phyloP scores from a whole-genome alignment of 2,113 vertebrate species.

The Colinus virginianus region DNA sequence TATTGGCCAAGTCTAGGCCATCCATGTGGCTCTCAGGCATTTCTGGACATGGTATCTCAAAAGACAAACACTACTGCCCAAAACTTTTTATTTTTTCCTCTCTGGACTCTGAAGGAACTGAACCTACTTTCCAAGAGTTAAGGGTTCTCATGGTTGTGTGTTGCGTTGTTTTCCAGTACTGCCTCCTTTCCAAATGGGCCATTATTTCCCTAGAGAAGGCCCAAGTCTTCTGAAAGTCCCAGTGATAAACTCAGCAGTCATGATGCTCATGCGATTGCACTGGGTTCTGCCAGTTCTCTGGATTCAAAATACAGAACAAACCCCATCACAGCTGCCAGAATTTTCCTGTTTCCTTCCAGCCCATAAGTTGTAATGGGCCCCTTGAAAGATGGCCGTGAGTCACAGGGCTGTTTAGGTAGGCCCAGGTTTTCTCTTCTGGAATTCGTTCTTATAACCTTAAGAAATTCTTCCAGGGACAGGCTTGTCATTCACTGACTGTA shows the following conservation, averaged over 20 bases:
- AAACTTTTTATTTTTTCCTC: background rate
- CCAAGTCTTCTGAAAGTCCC: background rate
- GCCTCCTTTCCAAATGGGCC: background rate
- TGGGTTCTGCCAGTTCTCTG: background rate
- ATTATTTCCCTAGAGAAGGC: background rate
- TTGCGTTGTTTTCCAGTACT: background rate
- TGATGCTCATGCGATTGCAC: background rate
- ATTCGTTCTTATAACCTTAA: background rate
- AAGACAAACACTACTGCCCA: background rate
- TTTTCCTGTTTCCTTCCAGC: background rate
- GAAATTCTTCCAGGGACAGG: background rate
- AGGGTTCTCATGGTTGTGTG: background rate
- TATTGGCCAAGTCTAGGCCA: background rate
- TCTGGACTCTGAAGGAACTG: background rate
- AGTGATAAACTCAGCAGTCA: background rate
- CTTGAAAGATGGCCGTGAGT: background rate
- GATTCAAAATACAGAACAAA: constrained; percentile 25
- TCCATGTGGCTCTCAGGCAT: background rate
- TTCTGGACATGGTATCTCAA: background rate
- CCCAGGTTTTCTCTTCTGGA: background rate
- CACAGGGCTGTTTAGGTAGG: background rate
- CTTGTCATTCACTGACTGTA: background rate
- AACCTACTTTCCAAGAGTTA: background rate
- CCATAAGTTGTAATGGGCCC: background rate
- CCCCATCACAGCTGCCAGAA: background rate